These are phyloP conservation scores for Diglossa cyanea DNA, from an alignment of 2,797 vertebrate genomes.

Conservation along the genomic window DNA sequence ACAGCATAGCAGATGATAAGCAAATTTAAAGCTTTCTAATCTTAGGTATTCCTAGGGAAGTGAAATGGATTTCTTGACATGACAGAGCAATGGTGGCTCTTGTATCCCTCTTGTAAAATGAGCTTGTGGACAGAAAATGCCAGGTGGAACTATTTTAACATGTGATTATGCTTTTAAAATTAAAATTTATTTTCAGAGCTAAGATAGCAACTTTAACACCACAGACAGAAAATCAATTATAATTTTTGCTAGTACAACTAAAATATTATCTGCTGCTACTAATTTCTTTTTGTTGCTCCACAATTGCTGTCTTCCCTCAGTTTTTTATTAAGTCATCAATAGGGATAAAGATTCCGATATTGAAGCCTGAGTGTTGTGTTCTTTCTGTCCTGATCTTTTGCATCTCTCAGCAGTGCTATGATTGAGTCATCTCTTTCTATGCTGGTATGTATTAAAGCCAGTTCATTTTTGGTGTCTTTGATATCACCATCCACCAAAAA, in stretches of 20 bases:
- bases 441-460: background rate
- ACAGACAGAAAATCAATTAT: constrained; percentile 66
- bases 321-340: background rate
- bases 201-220: constrained; percentile 34
- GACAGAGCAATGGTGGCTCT: background rate
- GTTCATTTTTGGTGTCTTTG: background rate
- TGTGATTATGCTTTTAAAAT: constrained; percentile 12
- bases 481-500: background rate
- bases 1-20: background rate
- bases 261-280: constrained; percentile 51
- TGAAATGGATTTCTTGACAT: background rate
- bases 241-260: constrained; percentile 35
- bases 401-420: background rate
- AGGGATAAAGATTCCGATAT: background rate
- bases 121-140: background rate
- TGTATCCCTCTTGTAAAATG: background rate
- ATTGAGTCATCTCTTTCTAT: background rate
- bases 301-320: background rate
- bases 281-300: constrained; percentile 46
- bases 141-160: background rate
- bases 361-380: background rate
- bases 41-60: background rate
- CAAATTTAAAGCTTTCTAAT: background rate
- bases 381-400: background rate
- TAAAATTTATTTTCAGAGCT: constrained; percentile 30